phyloP scores from a whole-genome alignment of 2,888 invertebrate species.

The Zaprionus lineosus region DNA sequence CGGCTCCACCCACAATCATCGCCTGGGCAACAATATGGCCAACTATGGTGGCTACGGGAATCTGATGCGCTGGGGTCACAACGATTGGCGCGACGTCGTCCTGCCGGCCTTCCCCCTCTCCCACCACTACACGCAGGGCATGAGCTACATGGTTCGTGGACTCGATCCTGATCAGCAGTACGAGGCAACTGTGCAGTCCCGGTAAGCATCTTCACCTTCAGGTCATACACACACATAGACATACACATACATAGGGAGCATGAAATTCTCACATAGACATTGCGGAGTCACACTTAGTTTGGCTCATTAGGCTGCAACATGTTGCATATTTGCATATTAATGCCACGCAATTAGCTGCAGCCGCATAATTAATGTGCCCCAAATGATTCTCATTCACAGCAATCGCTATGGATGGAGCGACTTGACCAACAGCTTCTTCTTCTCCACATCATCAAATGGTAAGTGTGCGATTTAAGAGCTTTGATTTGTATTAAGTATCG shows the following conservation, averaged over 20 bases:
- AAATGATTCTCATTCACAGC: conserved; percentile 61
- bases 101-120: conserved; percentile 84
- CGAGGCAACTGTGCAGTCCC: conserved; percentile 87
- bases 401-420: conserved; percentile 88
- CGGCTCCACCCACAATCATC: conserved; percentile 77
- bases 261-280: no score
- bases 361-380: conserved; percentile 46
- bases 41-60: conserved; percentile 79
- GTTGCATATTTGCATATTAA: conserved; percentile 43
- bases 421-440: conserved; percentile 86
- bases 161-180: conserved; percentile 87
- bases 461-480: conserved; percentile 71
- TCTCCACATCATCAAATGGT: conserved; percentile 87
- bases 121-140: conserved; percentile 85
- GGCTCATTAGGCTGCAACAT: conserved; percentile 39
- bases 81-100: conserved; percentile 85
- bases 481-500: not conserved
- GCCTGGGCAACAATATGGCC: conserved; percentile 72
- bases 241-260: no score
- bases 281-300: no score
- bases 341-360: conserved; percentile 37
- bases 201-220: conserved; percentile 74
- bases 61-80: conserved; percentile 83
- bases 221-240: not conserved
- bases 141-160: conserved; percentile 87